These are phyloP conservation scores for Leptinotarsa peninsularis DNA, from an alignment of 2,888 invertebrate genomes.

Conservation along the genomic window DNA sequence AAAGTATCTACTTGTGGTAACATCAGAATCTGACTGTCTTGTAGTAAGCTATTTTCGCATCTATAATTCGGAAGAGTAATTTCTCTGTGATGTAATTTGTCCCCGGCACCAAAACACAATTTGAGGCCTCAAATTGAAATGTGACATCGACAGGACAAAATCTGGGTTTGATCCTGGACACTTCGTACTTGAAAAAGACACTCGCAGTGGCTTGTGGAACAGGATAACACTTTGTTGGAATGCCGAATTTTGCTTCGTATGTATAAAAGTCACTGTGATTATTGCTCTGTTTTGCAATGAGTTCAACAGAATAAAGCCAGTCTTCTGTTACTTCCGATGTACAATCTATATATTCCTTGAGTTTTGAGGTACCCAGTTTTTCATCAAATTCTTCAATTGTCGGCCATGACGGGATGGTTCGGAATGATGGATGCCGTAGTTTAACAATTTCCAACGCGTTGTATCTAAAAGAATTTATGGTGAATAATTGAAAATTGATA, in stretches of 20 bases:
- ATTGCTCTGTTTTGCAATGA: conserved; percentile 22
- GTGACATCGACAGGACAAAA: conserved; percentile 43
- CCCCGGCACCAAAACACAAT: conserved; percentile 21
- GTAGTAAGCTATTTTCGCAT: conserved; percentile 28
- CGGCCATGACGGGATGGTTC: conserved; percentile 36
- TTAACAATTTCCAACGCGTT: neutral
- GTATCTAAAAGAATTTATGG: neutral
- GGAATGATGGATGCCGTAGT: neutral
- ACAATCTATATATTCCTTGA: conserved; percentile 34
- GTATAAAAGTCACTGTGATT: conserved; percentile 32
- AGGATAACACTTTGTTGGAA: conserved; percentile 46
- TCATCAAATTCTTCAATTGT: conserved; percentile 29
- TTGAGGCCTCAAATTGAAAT: conserved; percentile 29
- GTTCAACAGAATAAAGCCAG: conserved; percentile 35
- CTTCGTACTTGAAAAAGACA: conserved; percentile 42
- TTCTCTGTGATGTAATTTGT: conserved; percentile 31
- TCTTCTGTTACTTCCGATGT: conserved; percentile 32
- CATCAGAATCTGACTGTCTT: conserved; percentile 26
- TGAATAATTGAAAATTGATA: neutral
- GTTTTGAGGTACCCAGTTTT: conserved; percentile 12
- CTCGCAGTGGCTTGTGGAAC: conserved; percentile 45
- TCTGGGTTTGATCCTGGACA: conserved; percentile 40
- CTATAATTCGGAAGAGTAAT: conserved; percentile 33
- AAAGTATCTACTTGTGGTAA: neutral
- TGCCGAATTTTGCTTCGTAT: conserved; percentile 44